Percentiles rank a stretch among this genome's conserved stretches.
Evolutionary conservation across 2,797 vertebrate genomes (phyloP).

Genomic region (Chromobotia macracanthus): DNA sequence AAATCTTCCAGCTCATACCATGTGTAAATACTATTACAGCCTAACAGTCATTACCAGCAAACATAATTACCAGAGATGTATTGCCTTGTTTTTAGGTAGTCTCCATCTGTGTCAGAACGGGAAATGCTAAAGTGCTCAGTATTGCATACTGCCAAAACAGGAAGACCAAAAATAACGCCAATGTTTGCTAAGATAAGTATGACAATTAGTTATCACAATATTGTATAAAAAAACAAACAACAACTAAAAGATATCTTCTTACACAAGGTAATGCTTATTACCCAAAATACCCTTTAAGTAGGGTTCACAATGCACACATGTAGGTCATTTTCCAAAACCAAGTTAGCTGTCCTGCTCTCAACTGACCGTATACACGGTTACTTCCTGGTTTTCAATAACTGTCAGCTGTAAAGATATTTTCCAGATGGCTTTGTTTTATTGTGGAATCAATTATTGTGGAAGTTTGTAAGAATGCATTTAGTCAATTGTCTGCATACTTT

Average conservation of each 20-base stretch:
- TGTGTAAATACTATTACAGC: constrained; percentile 23
- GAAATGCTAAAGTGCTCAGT: not conserved
- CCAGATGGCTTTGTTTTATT: no score
- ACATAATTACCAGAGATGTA: constrained; percentile 33
- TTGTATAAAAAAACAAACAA: not conserved
- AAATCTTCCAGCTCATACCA: not conserved
- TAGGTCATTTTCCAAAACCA: no score
- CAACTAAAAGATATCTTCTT: not conserved
- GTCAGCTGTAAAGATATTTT: no score
- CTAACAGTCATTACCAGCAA: constrained; percentile 37
- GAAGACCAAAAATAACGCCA: not conserved
- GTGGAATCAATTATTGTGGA: no score
- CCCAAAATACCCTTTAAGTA: no score
- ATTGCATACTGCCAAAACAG: not conserved
- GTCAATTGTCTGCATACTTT: no score
- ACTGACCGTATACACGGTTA: no score
- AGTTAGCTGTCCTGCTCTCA: no score
- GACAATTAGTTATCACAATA: not conserved
- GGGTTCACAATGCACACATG: no score
- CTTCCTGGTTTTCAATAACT: no score
- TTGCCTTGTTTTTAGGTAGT: constrained; percentile 16
- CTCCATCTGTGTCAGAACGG: not conserved
- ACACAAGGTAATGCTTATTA: not conserved
- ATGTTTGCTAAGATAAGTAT: not conserved
- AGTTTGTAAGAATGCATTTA: no score